These are phyloP conservation scores for Acronicta leporina DNA, from an alignment of 2,888 invertebrate species.

Conservation along the genomic window DNA sequence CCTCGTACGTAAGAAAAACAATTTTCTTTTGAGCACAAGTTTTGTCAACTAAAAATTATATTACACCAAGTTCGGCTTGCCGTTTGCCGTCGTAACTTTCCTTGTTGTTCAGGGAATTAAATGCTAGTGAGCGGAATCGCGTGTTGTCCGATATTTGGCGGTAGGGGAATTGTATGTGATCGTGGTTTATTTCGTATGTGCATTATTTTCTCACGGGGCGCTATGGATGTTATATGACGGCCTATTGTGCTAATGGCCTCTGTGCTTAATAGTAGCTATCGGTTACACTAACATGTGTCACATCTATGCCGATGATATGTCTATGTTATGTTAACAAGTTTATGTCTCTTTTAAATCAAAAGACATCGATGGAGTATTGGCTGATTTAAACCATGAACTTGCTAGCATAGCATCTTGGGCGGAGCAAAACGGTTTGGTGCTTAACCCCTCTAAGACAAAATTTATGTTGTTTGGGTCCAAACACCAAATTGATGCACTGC, in stretches of 20 bases:
- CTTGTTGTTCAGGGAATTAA: constrained; percentile 14
- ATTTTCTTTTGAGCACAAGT: constrained; percentile 59
- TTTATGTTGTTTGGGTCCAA: no score
- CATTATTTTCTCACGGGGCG: constrained; percentile 19
- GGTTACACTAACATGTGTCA: constrained; percentile 1
- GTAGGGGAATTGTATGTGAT: background rate
- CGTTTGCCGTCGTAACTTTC: constrained; percentile 44
- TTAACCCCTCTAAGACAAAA: no score
- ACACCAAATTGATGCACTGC: no score
- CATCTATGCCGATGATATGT: no score
- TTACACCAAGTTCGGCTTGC: constrained; percentile 51
- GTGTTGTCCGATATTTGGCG: constrained; percentile 5
- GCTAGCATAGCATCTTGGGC: no score
- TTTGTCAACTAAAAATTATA: constrained; percentile 59
- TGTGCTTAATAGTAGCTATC: constrained; percentile 7
- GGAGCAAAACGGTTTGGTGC: no score
- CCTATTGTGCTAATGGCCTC: background rate
- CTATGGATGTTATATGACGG: constrained; percentile 11
- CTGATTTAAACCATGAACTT: no score
- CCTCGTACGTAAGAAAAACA: constrained; percentile 45
- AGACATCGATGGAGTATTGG: no score
- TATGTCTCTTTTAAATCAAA: no score
- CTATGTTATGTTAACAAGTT: no score
- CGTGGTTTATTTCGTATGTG: constrained; percentile 10
- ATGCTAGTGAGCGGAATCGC: constrained; percentile 24